Base-by-base conservation (phyloP, 2,797 vertebrate genomes). In the Echeneis naucrates region DNA sequence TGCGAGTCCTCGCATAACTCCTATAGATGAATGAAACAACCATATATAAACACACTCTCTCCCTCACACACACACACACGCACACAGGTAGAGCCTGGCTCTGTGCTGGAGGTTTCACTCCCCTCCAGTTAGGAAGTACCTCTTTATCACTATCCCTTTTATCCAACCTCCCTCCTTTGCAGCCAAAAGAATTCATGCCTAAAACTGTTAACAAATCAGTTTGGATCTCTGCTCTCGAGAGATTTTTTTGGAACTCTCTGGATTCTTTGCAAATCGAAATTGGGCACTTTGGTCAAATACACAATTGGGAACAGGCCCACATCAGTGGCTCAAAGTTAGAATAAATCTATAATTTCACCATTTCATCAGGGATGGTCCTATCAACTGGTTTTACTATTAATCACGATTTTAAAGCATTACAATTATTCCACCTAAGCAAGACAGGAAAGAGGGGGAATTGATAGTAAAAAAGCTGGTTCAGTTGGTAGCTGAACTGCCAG, bases 1-100 rank as follows among this genome's bases (percentile, higher is more conserved):
- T 83, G 80, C 70, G 55, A 75, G 70, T 72, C 66, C 73, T 84
- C 50, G 59, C 65, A 76, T 80, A 79, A 85, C 76, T 87, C 85
- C 59, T 47, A 60, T 5, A 78, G 72, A 86, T 86, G 70, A 88
- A 68, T 75, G 65, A 30, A 78, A 42, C 59, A 76, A 23, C 19
- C 63, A 62, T 44, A 53, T 60, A 56, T 59, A 61, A 42, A 48
- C 21, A 50, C 44, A 54, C 33, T 51, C 66, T 68, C 63, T 55
- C 38, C n/a, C n/a, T n/a, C 42, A 50, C 6, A 2, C 32, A 33
- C 32, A 6, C 32, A 9, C 6, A 42, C 14, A 62, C 50, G 47
- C 33, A 38, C 45, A 60, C 9, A 68, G 14, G 58, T 10, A 65
- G 54, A 54, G 32, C 32, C 26, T 0, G 0, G 17, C 19, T 68